Evolutionary conservation across 2,888 invertebrate species (phyloP).

Genomic region (Lycaena phlaeas): DNA sequence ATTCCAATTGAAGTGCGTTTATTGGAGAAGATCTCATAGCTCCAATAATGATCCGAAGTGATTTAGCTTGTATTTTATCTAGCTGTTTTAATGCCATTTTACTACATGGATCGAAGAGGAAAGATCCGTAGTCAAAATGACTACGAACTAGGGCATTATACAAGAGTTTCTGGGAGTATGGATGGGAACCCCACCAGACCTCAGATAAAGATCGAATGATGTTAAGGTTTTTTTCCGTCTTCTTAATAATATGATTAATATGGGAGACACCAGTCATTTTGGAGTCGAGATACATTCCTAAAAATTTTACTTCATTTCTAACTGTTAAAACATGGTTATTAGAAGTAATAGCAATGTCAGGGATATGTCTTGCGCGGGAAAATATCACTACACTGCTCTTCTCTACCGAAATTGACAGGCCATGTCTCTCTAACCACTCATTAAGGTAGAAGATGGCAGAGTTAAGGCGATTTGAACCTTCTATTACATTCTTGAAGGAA

Average conservation of each 20-base stretch:
- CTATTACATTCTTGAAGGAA: too few relatives aligned
- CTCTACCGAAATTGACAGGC: not conserved
- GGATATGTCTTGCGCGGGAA: not conserved
- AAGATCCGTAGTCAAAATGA: conserved; percentile 21
- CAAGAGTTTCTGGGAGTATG: conserved; percentile 16
- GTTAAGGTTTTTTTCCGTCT: conserved; percentile 1
- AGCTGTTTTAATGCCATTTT: not conserved
- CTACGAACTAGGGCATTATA: conserved; percentile 21
- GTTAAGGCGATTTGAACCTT: too few relatives aligned
- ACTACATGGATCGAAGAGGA: conserved; percentile 12
- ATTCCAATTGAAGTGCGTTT: not conserved
- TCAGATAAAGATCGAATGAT: too few relatives aligned
- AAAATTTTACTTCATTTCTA: not conserved
- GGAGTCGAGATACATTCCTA: too few relatives aligned
- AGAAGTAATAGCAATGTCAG: not conserved
- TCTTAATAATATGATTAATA: not conserved
- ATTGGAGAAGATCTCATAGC: not conserved
- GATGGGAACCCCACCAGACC: conserved; percentile 17
- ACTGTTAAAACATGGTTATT: not conserved
- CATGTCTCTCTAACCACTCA: not conserved
- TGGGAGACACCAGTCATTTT: not conserved
- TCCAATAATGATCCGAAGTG: not conserved
- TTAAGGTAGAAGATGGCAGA: not conserved
- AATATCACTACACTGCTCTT: not conserved
- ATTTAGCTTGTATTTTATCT: not conserved